Conservation (phyloP, 2,797 vertebrate species). For the Pangasius larnaudii region DNA sequence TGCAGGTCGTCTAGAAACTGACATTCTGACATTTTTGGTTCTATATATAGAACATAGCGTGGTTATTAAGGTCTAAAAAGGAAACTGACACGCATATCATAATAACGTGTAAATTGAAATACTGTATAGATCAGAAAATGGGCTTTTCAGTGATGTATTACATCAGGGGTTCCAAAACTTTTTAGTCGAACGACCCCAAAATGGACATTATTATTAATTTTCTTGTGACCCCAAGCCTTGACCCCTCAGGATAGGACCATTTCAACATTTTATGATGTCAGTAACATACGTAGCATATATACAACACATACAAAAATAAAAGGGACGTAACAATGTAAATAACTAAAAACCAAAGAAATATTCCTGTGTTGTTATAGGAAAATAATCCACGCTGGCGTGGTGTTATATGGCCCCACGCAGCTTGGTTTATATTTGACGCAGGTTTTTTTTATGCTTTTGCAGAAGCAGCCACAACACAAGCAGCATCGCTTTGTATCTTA, state of each 20-base stretch:
- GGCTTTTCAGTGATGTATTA: too few species aligned
- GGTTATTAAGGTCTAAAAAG: background rate
- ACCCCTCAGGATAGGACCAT: background rate
- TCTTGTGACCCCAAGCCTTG: background rate
- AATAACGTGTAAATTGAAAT: background rate
- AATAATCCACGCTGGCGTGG: too few species aligned
- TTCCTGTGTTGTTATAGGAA: too few species aligned
- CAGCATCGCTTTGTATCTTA: background rate
- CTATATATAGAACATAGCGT: background rate
- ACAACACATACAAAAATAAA: too few species aligned
- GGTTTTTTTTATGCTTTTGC: background rate
- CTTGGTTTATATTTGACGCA: background rate
- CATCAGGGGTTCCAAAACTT: too few species aligned
- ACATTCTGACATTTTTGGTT: background rate
- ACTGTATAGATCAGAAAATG: background rate
- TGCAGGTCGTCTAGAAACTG: background rate
- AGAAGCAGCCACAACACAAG: background rate
- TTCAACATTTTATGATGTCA: background rate
- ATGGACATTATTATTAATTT: background rate
- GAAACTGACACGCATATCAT: background rate
- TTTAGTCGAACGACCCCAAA: too few species aligned
- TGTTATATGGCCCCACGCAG: too few species aligned
- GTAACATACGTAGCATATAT: too few species aligned
- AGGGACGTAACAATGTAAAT: too few species aligned
- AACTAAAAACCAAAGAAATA: too few species aligned